These are phyloP conservation scores for Benthochromis sp. DNA, from an alignment of 2,113 vertebrate genomes.

Conservation along the genomic window DNA sequence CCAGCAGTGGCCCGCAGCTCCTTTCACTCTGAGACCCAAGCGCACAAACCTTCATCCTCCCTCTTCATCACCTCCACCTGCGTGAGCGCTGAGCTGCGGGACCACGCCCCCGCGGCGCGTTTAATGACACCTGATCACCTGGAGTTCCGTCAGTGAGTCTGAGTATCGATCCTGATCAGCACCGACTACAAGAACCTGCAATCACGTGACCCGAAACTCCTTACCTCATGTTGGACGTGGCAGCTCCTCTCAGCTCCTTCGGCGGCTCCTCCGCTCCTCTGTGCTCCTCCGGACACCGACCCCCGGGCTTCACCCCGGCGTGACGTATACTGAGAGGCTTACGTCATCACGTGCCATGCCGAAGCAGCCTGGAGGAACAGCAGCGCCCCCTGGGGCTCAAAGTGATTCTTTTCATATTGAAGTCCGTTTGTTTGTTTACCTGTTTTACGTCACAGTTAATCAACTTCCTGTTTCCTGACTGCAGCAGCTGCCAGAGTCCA, in stretches of 20 bases:
- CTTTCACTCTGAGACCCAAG: background rate
- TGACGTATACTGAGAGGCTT: fast-evolving
- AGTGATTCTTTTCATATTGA: fast-evolving
- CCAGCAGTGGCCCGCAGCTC: background rate
- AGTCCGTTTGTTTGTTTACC: background rate
- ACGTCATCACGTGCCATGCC: background rate
- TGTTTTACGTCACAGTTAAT: background rate
- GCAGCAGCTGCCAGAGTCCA: background rate
- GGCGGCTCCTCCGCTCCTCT: background rate
- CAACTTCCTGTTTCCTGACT: background rate
- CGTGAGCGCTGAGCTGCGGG: background rate
- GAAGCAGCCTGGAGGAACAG: background rate
- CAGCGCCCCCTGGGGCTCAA: background rate
- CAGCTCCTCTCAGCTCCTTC: background rate
- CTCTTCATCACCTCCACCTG: background rate
- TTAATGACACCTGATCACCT: background rate
- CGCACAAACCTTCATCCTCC: background rate
- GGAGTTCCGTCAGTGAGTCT: background rate
- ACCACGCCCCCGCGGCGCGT: background rate
- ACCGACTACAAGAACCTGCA: background rate
- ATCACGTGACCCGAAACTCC: background rate
- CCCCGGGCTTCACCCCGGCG: background rate
- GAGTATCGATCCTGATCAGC: background rate
- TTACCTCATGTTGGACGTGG: background rate
- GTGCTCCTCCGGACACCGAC: background rate